A percentile compares a stretch with the other conserved stretches of the same genome.
Evolutionary conservation across 64 coral and sea anemone genomes (phyloP).

Genomic region (Actinia equina): DNA sequence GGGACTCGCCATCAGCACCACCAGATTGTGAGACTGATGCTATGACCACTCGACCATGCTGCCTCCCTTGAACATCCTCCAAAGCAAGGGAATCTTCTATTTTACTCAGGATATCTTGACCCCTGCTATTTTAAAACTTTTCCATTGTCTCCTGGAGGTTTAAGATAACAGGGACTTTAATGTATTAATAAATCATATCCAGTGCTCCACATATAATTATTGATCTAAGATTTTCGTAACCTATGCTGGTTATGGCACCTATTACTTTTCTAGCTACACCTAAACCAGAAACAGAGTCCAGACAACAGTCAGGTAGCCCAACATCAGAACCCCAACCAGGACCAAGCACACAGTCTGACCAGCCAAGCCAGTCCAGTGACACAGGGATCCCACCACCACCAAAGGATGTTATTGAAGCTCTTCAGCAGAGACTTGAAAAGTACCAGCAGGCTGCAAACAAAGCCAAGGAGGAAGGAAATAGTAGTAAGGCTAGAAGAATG

Average conservation of each 20-base stretch:
- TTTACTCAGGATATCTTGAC: no score
- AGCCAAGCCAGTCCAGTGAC: slow-evolving; percentile 19
- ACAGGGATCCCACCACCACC: slow-evolving; percentile 74
- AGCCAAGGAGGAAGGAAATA: slow-evolving; percentile 87
- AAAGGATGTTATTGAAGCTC: slow-evolving; percentile 73
- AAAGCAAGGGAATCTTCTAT: not conserved
- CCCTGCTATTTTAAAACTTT: no score
- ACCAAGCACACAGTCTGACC: not conserved
- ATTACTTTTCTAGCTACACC: not conserved
- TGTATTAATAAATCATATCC: no score
- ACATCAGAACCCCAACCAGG: slow-evolving; percentile 15
- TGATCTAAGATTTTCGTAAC: no score
- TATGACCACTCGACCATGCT: no score
- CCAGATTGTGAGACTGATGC: no score
- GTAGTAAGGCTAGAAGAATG: slow-evolving; percentile 91
- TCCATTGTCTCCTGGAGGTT: no score
- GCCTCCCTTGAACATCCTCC: not conserved
- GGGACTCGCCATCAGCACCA: not conserved
- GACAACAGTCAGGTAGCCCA: slow-evolving; percentile 24
- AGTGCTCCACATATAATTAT: no score
- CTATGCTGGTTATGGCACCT: not conserved
- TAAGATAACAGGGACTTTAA: no score
- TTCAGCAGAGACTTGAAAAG: slow-evolving; percentile 83
- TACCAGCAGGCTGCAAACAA: slow-evolving; percentile 70
- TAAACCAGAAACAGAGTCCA: slow-evolving; percentile 7